Conservation (phyloP, 2,888 invertebrate genomes). For the Odontocolon sp. region DNA sequence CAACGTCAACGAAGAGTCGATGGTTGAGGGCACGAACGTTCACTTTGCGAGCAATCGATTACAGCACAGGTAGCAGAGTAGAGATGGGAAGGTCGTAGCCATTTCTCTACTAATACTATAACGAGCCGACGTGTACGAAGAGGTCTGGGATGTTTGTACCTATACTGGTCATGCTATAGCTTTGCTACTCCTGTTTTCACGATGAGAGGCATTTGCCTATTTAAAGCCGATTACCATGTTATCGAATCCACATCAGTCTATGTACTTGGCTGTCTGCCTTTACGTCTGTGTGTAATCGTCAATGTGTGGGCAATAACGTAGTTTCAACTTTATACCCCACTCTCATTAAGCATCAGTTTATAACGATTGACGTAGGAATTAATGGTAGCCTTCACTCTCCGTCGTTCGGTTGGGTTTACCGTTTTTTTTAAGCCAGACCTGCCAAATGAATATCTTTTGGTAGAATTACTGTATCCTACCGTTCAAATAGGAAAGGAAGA, state of each 20-base stretch:
- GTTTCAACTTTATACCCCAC: not conserved
- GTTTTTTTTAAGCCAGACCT: too few species aligned
- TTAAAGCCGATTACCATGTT: slow-evolving; percentile 48
- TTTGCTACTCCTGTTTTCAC: not conserved
- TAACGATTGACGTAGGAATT: too few species aligned
- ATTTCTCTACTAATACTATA: not conserved
- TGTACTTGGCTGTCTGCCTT: too few species aligned
- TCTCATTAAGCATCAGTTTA: too few species aligned
- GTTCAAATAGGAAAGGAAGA: too few species aligned
- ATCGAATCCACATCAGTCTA: slow-evolving; percentile 9
- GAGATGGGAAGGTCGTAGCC: not conserved
- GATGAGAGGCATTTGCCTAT: slow-evolving; percentile 39
- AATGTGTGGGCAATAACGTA: not conserved
- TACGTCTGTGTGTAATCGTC: not conserved
- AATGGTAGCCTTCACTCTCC: too few species aligned
- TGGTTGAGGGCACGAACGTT: slow-evolving; percentile 32
- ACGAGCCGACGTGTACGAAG: not conserved
- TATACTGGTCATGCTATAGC: not conserved
- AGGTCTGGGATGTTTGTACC: not conserved
- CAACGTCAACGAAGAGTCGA: not conserved
- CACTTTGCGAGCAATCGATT: slow-evolving; percentile 55
- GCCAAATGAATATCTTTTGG: too few species aligned
- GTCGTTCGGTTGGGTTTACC: too few species aligned
- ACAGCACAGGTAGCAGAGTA: slow-evolving; percentile 40
- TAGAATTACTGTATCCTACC: too few species aligned